Conservation (phyloP, 2,113 vertebrate genomes). For the Haplochromis burtoni region DNA sequence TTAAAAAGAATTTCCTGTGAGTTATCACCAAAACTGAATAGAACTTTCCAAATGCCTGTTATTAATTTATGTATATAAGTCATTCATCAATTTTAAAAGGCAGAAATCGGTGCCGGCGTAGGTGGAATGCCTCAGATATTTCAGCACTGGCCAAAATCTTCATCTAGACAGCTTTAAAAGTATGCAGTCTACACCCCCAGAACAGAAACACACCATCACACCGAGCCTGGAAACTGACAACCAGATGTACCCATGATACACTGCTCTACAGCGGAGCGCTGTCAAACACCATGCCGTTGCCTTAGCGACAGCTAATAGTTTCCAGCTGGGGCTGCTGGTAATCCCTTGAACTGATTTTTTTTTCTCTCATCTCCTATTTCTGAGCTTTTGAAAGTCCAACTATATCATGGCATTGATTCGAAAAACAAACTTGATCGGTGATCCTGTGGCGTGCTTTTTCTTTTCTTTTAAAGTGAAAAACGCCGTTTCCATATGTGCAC, state of each 20-base stretch:
- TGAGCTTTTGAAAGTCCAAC: constrained; percentile 18
- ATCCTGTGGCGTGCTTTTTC: background rate
- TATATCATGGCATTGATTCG: background rate
- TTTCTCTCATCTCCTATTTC: background rate
- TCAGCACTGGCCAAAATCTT: constrained; percentile 1
- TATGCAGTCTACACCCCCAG: constrained; percentile 25
- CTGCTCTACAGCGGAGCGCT: constrained; percentile 47
- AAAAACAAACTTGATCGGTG: constrained; percentile 9
- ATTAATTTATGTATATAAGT: background rate
- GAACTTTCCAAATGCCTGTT: background rate
- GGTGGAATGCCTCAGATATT: background rate
- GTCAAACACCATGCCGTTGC: constrained; percentile 61
- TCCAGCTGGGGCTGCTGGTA: constrained; percentile 51
- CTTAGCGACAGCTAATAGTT: constrained; percentile 68
- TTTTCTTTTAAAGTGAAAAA: background rate
- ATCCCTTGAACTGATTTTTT: constrained; percentile 15
- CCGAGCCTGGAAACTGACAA: constrained; percentile 41
- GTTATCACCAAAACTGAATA: background rate
- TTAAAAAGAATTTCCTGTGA: background rate
- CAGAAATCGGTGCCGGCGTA: background rate
- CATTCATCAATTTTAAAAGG: background rate
- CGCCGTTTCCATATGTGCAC: background rate
- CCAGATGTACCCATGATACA: constrained; percentile 59
- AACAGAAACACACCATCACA: constrained; percentile 15
- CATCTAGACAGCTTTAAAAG: background rate